Evolutionary conservation across 2,888 invertebrate species (phyloP), one percentile per base, ranked within the genome.

Genomic region (Acleris holmiana): DNA sequence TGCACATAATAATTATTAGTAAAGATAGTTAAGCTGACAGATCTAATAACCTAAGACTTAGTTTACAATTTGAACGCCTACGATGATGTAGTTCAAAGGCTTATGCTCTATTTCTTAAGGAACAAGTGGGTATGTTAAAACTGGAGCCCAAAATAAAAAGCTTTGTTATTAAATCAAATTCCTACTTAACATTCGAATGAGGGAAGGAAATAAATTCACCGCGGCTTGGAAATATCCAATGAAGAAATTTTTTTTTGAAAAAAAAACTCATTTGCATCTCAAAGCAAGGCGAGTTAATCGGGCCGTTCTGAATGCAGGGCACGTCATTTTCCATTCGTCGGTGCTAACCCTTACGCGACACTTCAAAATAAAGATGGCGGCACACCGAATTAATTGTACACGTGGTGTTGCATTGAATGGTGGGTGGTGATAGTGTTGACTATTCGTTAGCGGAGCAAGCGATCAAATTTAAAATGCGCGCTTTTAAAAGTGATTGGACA

Each of bases 181-280:
- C 53, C 61, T 53, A 47, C 62, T 66, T 67, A 65, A 60, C 56
- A 67, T 64, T 67, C 60, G 60, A 65, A 65, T 65, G 54, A 73
- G 71, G 13, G 71, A 71, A 75, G 76, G 78, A 83, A 87, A 89
- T 85, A 87, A 88, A 89, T 85, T 86, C 83, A 80, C 77, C 80
- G 78, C 84, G 76, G 79, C 83, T 84, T 82, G 79, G 78, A 88
- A 88, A 89, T 88, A 89, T 89, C 87, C 89, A 90, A 89, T 89
- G 88, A 86, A 84, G 85, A 83, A 88, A n/a, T n/a, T 89, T 80
- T 88, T 85, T 84, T 84, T 78, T 83, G 83, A 8, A 82, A 84
- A 85, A 85, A 87, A 86, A 79, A 79, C 78, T 81, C 75, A 91
- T 91, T 91, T 91, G 85, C 91, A 91, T 91, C 77, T 91, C 91